Conservation (phyloP, 1,140 invertebrate species). For the Choristoneura fumiferana region DNA sequence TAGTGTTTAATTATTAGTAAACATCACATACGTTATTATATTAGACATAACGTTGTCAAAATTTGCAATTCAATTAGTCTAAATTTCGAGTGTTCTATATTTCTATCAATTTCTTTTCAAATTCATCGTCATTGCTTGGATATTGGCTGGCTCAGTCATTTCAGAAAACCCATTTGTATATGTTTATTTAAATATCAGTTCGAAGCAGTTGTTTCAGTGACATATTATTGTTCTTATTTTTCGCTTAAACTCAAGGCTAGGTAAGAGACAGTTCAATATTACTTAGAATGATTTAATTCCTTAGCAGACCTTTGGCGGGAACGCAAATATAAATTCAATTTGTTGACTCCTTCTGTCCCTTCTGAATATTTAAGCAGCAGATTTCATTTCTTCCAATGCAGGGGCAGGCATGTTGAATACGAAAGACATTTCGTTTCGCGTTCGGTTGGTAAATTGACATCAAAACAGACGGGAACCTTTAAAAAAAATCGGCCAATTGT, state of each 20-base stretch:
- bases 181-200: no score
- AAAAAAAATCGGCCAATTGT: no score
- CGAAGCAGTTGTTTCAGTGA: no score
- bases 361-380: slow-evolving; percentile 34
- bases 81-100: no score
- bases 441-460: slow-evolving; percentile 8
- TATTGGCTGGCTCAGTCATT: no score
- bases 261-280: slow-evolving; percentile 26
- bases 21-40: no score
- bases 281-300: slow-evolving; percentile 41
- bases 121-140: no score
- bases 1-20: no score
- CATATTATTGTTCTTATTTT: slow-evolving; percentile 21
- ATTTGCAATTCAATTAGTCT: no score
- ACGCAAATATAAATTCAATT: slow-evolving; percentile 42
- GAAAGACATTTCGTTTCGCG: slow-evolving; percentile 6
- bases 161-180: no score
- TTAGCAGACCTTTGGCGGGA: slow-evolving; percentile 29
- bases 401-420: background rate
- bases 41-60: no score
- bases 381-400: slow-evolving; percentile 27
- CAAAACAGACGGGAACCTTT: background rate
- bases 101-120: no score
- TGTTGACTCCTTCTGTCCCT: slow-evolving; percentile 30
- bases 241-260: slow-evolving; percentile 23